These are phyloP conservation scores for Heliconius himera DNA, from an alignment of 1,140 invertebrate genomes.

Conservation along the genomic window DNA sequence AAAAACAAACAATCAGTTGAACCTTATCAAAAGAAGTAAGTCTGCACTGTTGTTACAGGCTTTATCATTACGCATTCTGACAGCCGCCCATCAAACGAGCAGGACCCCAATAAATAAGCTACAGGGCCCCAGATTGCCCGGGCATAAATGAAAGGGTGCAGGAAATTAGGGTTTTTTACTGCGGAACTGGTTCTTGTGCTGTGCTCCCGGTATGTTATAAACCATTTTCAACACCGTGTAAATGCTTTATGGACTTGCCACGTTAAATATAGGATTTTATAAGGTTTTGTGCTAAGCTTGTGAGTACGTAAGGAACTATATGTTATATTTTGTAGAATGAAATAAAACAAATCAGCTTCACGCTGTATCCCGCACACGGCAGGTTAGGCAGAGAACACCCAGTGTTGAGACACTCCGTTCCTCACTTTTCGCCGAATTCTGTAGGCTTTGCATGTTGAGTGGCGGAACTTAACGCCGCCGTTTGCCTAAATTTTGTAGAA, in stretches of 20 bases:
- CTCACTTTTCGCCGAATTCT: too few species aligned
- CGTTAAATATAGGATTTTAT: not conserved
- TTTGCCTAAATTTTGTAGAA: too few species aligned
- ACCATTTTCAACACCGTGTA: conserved; percentile 75
- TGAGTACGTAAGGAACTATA: not conserved
- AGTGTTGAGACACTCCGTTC: too few species aligned
- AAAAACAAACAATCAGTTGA: too few species aligned
- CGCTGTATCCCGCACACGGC: too few species aligned
- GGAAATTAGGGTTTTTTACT: conserved; percentile 79
- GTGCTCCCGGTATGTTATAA: conserved; percentile 55
- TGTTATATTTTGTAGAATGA: not conserved
- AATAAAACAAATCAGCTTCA: too few species aligned
- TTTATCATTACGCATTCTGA: conserved; percentile 79
- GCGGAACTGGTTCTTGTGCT: conserved; percentile 57
- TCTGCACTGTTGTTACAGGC: conserved; percentile 57
- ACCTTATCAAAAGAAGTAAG: conserved; percentile 39
- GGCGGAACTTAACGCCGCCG: too few species aligned
- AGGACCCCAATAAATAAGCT: conserved; percentile 78
- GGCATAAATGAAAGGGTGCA: conserved; percentile 79
- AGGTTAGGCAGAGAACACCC: too few species aligned
- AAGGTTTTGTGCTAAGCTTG: not conserved
- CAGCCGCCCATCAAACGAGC: conserved; percentile 72
- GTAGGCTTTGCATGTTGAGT: too few species aligned
- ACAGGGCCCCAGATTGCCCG: conserved; percentile 75
- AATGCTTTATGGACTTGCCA: conserved; percentile 38